Base-by-base conservation (phyloP, 1,140 invertebrate species). In the Drosophila tristis region DNA sequence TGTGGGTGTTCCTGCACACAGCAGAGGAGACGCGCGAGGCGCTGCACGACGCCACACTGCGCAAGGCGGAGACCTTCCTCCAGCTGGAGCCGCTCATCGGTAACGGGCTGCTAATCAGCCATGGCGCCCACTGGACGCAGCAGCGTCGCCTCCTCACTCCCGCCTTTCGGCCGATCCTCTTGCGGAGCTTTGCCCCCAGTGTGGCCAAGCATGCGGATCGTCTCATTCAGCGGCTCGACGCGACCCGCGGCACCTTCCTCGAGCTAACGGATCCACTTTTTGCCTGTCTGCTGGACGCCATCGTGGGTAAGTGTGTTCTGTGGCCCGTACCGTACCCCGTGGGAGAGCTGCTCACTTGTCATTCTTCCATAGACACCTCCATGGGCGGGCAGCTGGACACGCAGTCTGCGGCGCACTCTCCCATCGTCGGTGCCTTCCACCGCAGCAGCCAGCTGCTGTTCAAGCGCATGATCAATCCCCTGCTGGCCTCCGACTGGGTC, bases 391-490 rank as follows among this genome's bases (percentile, higher is more conserved):
- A 87, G 15, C 25, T 91, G 59, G 35, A 85, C 0, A 73, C 78
- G 4, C 90, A 91, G 53, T 31, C 49, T 2, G 39, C 29, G 55
- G 35, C 51, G 9, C 54, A 86, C 42, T 78, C 79, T 0, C 49
- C 57, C 7, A 76, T 90, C 45, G 56, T 81, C 5, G 25, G 26
- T 5, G 90, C 90, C 0, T 91, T 91, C 42, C 68, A 87, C 51
- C 74, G 76, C 8, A 75, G 75, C 50, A 74, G 77, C 7, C 54
- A 74, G 48, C 39, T 91, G 2, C 59, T 91, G 2, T 91, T 91
- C 26, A 76, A 91, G 67, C 85, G 90, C n/a, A 91, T 91, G 90
- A 74, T 80, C 13, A 91, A 91, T 76, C 90, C 90, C 11, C 43
- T 91, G 7, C 56, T 91, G n/a, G 54, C 62, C 7, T 57, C 65